These are phyloP conservation scores for Zele albiditarsus DNA, from an alignment of 2,888 invertebrate species.

Conservation along the genomic window DNA sequence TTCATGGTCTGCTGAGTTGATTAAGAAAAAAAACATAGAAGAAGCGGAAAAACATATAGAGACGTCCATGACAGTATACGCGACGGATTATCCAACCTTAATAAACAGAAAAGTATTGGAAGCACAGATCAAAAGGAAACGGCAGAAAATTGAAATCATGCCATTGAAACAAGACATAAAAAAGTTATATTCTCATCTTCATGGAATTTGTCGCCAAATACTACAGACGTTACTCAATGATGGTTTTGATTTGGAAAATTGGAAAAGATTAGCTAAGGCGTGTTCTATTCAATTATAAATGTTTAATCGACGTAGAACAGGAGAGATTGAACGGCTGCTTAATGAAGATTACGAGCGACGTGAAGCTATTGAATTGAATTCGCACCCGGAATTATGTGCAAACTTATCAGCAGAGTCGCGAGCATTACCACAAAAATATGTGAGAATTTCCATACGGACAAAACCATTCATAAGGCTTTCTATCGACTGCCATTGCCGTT, in stretches of 20 bases:
- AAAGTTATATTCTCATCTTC: conserved; percentile 19
- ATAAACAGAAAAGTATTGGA: conserved; percentile 30
- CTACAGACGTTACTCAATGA: neutral
- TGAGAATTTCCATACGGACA: conserved; percentile 8
- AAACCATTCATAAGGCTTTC: too few species aligned
- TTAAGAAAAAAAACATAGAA: conserved; percentile 9
- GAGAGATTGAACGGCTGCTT: conserved; percentile 48
- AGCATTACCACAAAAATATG: conserved; percentile 8
- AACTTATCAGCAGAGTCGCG: neutral
- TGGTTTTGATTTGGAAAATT: conserved; percentile 19
- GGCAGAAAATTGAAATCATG: neutral
- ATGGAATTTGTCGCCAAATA: neutral
- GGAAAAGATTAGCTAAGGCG: conserved; percentile 39
- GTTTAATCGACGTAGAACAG: conserved; percentile 49
- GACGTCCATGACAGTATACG: conserved; percentile 18
- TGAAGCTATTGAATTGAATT: conserved; percentile 2
- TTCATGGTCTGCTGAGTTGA: conserved; percentile 20
- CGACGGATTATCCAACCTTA: conserved; percentile 2
- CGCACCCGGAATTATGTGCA: conserved; percentile 3
- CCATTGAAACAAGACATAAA: conserved; percentile 32
- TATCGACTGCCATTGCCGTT: too few species aligned
- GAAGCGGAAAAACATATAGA: conserved; percentile 20
- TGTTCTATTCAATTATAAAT: conserved; percentile 46
- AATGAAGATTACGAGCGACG: conserved; percentile 31
- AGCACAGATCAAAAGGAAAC: conserved; percentile 14